Conservation (phyloP, 2,113 vertebrate species). For the Cynocephalus volans region DNA sequence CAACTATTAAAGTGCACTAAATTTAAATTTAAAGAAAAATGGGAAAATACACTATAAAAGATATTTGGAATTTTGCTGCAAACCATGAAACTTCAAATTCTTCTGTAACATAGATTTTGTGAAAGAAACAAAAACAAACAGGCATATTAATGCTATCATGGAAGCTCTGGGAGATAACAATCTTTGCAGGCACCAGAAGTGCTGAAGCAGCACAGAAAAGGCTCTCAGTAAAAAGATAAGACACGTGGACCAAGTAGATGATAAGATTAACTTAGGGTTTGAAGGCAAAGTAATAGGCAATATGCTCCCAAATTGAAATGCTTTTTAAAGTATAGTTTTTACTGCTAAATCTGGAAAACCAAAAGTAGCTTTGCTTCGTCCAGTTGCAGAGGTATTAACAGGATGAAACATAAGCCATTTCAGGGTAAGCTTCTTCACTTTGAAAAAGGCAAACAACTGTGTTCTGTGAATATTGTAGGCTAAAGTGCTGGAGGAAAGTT, state of each 20-base stretch:
- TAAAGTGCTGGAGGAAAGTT: not conserved
- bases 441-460: slow-evolving; percentile 22
- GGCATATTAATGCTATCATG: not conserved
- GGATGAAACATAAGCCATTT: slow-evolving; percentile 27
- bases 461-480: not conserved
- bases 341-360: slow-evolving; percentile 48
- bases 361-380: slow-evolving; percentile 40
- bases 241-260: not conserved
- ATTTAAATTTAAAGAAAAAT: not conserved
- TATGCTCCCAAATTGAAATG: slow-evolving; percentile 62
- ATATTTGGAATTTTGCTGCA: not conserved
- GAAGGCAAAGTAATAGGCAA: slow-evolving; percentile 33
- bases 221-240: not conserved
- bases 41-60: not conserved
- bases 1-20: not conserved
- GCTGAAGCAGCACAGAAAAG: slow-evolving; percentile 18
- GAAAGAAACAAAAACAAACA: not conserved
- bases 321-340: slow-evolving; percentile 58
- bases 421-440: not conserved
- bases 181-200: not conserved
- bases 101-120: not conserved
- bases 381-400: not conserved
- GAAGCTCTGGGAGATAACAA: not conserved
- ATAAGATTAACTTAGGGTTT: slow-evolving; percentile 38
- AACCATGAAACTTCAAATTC: not conserved